Evolutionary conservation across 2,797 vertebrate genomes (phyloP).

Genomic region (Enteromius unitaeniatus): DNA sequence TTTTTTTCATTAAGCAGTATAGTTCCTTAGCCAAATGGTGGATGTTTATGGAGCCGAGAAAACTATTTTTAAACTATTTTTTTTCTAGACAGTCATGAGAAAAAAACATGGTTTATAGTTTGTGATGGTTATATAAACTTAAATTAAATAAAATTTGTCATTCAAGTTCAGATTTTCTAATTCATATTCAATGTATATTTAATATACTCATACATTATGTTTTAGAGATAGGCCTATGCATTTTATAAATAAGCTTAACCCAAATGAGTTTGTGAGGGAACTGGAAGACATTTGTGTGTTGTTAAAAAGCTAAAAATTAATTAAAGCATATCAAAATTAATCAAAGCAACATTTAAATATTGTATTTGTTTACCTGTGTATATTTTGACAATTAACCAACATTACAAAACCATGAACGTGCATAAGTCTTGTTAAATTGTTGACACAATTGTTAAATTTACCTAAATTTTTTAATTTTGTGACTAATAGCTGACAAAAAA

Average conservation of each 20-base stretch:
- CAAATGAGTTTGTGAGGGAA: background rate
- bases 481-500: background rate
- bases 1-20: background rate
- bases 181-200: background rate
- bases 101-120: background rate
- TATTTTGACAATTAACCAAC: background rate
- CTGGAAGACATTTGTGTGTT: background rate
- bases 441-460: background rate
- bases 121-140: background rate
- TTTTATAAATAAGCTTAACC: background rate
- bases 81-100: background rate
- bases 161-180: background rate
- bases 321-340: background rate
- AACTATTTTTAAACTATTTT: background rate
- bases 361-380: background rate
- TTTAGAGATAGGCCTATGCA: background rate
- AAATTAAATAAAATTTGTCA: background rate
- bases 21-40: background rate
- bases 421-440: background rate
- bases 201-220: background rate
- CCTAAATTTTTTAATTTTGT: background rate
- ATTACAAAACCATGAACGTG: background rate
- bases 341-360: background rate
- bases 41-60: background rate
- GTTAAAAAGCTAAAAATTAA: background rate